Percentiles rank a stretch among this genome's conserved stretches.
Evolutionary conservation across 2,113 vertebrate species (phyloP).

Genomic region (Entosphenus tridentatus): DNA sequence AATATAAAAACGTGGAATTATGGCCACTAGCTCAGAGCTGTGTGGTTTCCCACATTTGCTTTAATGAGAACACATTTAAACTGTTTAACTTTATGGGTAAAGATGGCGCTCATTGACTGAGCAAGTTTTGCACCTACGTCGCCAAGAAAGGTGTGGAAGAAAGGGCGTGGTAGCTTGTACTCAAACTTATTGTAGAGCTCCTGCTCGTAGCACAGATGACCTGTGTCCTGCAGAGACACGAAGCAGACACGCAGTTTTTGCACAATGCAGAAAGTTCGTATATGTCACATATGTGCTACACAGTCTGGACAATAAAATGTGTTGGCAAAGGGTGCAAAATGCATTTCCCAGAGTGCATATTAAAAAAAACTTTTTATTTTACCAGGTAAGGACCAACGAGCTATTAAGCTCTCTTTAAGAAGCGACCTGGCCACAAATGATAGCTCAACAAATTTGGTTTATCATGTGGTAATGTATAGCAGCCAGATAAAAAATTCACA

Average conservation of each 20-base stretch:
- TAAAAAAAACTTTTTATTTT: no score
- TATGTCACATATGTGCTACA: not conserved
- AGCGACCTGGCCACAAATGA: no score
- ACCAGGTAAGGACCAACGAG: no score
- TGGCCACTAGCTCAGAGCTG: no score
- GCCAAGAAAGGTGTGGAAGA: constrained; percentile 89
- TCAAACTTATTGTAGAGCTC: constrained; percentile 90
- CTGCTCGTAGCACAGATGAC: constrained; percentile 69
- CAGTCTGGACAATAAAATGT: not conserved
- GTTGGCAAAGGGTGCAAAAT: constrained; percentile 11
- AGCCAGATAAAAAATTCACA: no score
- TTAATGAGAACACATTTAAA: no score
- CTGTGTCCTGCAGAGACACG: constrained; percentile 35
- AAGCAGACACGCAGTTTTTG: not conserved
- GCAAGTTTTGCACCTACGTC: constrained; percentile 30
- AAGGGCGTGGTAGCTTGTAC: constrained; percentile 61
- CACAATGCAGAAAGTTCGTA: not conserved
- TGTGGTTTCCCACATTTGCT: no score
- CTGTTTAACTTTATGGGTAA: no score
- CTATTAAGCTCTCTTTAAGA: not conserved
- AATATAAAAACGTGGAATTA: no score
- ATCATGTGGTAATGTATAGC: no score
- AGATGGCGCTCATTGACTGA: not conserved
- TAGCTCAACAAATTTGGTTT: no score
- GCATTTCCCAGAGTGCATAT: not conserved